Percentiles rank a stretch among this genome's conserved stretches.
Conservation (phyloP, 2,113 vertebrate species). For the Monarcha castaneiventris region DNA sequence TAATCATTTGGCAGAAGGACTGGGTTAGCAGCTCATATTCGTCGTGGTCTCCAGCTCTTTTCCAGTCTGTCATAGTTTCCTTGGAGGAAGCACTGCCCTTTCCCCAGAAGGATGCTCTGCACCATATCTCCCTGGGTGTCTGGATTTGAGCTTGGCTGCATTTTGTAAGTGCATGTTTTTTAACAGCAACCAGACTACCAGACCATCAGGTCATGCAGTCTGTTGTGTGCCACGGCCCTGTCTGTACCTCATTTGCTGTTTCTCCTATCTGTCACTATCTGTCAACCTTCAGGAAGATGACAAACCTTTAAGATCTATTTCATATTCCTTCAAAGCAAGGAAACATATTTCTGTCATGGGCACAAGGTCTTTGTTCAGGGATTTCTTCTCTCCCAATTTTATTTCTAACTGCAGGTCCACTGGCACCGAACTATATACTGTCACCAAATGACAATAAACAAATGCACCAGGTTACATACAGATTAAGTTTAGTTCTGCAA, state of each 20-base stretch:
- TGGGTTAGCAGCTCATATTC: not conserved
- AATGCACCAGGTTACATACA: not conserved
- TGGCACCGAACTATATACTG: not conserved
- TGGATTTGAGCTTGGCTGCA: not conserved
- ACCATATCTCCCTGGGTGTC: not conserved
- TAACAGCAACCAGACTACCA: not conserved
- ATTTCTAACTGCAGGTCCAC: not conserved
- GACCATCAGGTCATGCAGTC: not conserved
- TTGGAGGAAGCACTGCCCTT: not conserved
- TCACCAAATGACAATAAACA: not conserved
- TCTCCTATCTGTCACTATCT: not conserved
- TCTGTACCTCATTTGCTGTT: not conserved
- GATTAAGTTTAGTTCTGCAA: not conserved
- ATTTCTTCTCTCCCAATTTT: not conserved
- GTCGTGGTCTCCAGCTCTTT: not conserved
- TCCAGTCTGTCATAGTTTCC: conserved; percentile 1
- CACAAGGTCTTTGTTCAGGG: not conserved
- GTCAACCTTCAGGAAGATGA: not conserved
- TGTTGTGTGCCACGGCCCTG: not conserved
- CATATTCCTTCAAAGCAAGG: not conserved
- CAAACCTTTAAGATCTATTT: not conserved
- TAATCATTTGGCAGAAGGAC: conserved; percentile 20
- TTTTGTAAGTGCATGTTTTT: not conserved
- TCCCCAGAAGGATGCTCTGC: not conserved
- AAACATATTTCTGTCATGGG: not conserved